These are phyloP conservation scores for Trachops cirrhosus DNA, from an alignment of 2,797 vertebrate species.

Conservation along the genomic window DNA sequence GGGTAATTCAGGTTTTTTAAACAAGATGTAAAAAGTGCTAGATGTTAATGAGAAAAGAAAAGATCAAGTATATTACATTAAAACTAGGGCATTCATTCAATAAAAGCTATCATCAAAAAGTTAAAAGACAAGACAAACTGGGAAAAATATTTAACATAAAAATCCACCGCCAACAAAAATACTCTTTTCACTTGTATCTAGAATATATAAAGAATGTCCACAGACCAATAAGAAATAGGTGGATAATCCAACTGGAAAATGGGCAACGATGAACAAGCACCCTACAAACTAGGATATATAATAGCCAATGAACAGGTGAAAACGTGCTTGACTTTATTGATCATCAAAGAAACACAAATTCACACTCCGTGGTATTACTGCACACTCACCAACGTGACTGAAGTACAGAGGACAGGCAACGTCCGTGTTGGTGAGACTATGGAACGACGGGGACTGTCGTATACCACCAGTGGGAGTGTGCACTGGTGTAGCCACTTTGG, in stretches of 20 bases:
- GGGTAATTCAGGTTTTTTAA: background rate
- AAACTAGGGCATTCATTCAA: background rate
- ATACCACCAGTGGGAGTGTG: background rate
- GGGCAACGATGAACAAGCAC: background rate
- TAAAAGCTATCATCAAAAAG: background rate
- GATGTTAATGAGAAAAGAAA: background rate
- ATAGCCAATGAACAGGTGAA: background rate
- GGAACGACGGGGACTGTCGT: background rate
- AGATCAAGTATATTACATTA: background rate
- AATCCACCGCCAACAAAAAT: background rate
- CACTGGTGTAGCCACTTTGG: background rate
- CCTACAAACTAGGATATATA: background rate
- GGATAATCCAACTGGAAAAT: background rate
- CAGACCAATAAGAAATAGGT: background rate
- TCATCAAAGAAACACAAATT: background rate
- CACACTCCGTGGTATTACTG: background rate
- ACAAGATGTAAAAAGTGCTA: background rate
- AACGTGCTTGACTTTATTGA: background rate
- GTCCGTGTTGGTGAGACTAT: background rate
- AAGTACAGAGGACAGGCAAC: background rate
- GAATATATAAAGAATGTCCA: background rate
- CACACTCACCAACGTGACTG: background rate
- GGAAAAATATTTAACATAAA: background rate
- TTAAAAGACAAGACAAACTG: background rate
- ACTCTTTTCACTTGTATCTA: background rate